Base-by-base conservation (phyloP, 2,888 invertebrate species). In the Strigamia transsilvanica region DNA sequence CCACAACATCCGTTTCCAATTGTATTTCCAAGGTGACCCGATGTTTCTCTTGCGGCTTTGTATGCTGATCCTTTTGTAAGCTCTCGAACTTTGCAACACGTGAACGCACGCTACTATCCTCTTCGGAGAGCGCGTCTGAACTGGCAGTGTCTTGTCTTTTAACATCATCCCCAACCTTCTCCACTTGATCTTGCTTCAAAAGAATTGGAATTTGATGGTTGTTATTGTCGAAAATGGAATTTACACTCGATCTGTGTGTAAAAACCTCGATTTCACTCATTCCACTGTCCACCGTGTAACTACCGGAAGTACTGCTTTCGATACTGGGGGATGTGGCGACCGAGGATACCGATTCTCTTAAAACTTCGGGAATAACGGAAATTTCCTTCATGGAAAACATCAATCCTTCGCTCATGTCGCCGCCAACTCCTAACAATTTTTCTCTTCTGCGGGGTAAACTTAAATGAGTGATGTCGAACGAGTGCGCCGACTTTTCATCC, bases 221-320 rank as follows among this genome's bases (percentile, higher is more conserved):
- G 73, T 83, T 82, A 77, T 79, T 83, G 23, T 66, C 66, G 38
- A 42, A 79, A 41, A 79, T n/a, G 15, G 80, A 80, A 51, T 82
- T 82, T 15, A 79, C 61, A 34, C 83, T 83, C 13, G 61, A 32
- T 9, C 81, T 80, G 12, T 81, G 77, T 21, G 82, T 38, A 12
- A 81, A 38, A 73, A 56, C 56, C 32, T 83, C 83, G 12, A 77
- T 79, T 73, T 83, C 83, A 32, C 83, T 83, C 42, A 56, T 23
- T 10, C 84, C 84, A 34, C 84, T 85, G 23, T 85, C 85, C 56
- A 85, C 81, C 5, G 84, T 84, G 61, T 85, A 85, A 80, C 85
- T 85, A 2, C 85, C 85, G 10, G 85, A 85, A 32, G 85, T 85
- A 27, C 84, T 85, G 80, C 85, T 85, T 51, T 85, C 85, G 2